A percentile compares a stretch with the other conserved stretches of the same genome.
Conservation (phyloP, 2,888 invertebrate species). For the Allacma fusca region DNA sequence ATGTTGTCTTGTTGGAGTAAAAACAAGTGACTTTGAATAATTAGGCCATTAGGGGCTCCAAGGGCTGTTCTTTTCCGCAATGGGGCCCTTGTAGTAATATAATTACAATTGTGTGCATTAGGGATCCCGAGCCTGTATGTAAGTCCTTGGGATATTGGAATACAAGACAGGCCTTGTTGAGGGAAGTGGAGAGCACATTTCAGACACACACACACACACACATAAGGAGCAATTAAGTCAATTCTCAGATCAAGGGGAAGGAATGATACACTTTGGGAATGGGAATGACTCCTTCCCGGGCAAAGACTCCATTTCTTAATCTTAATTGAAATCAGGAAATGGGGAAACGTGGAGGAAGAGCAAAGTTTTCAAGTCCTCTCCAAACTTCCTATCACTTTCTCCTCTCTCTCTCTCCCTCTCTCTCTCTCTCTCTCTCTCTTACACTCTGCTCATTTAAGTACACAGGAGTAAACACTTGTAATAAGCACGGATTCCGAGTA, state of each 20-base stretch:
- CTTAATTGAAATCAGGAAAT: constrained; percentile 28
- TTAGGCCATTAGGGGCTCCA: background rate
- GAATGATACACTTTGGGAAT: constrained; percentile 6
- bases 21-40: constrained; percentile 24
- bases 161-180: too few species aligned
- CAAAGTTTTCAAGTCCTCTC: background rate
- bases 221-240: constrained; percentile 26
- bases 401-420: background rate
- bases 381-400: background rate
- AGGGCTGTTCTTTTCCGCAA: too few species aligned
- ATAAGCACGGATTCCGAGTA: too few species aligned
- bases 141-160: too few species aligned
- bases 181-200: too few species aligned
- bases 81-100: background rate
- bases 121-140: too few species aligned
- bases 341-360: background rate
- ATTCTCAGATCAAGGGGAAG: constrained; percentile 24
- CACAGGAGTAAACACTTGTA: too few species aligned
- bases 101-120: background rate
- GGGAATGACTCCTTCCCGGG: background rate
- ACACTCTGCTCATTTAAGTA: too few species aligned
- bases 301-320: constrained; percentile 17
- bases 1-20: background rate
- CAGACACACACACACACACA: too few species aligned
- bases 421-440: too few species aligned